A percentile compares a stretch with the other conserved stretches of the same genome.
These are phyloP conservation scores for Teinopalpus imperialis DNA, from an alignment of 2,888 invertebrate species.

Conservation along the genomic window DNA sequence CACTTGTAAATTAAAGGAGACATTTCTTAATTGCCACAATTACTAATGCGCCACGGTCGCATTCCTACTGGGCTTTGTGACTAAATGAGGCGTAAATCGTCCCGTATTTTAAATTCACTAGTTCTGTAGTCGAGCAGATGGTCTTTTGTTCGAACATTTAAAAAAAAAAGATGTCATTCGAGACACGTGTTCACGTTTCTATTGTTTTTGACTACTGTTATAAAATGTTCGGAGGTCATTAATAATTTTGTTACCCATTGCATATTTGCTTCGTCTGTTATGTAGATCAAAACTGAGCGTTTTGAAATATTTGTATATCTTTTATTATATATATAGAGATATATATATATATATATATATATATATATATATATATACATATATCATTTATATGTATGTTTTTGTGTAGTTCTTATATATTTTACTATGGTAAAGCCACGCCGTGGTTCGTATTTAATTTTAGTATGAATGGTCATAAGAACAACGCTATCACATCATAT, in stretches of 20 bases:
- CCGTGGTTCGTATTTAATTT: too few species aligned
- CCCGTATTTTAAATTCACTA: constrained; percentile 33
- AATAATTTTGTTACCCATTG: not conserved
- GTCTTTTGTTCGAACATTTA: constrained; percentile 11
- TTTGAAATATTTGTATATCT: too few species aligned
- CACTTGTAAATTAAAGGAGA: constrained; percentile 58
- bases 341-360: too few species aligned
- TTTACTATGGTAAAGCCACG: too few species aligned
- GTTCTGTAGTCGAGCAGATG: constrained; percentile 15
- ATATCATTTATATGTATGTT: too few species aligned
- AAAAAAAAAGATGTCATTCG: constrained; percentile 12
- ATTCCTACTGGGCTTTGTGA: constrained; percentile 42
- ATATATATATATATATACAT: too few species aligned
- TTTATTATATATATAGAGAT: too few species aligned
- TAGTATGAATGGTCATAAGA: too few species aligned
- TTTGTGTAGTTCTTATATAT: too few species aligned
- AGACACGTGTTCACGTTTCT: constrained; percentile 16
- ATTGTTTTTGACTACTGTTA: constrained; percentile 15
- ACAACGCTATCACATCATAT: too few species aligned
- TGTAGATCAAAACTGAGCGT: too few species aligned
- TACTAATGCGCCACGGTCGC: constrained; percentile 57
- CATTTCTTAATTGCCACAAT: constrained; percentile 68
- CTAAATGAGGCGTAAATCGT: constrained; percentile 30
- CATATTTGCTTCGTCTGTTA: too few species aligned
- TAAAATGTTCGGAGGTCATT: constrained; percentile 6